Evolutionary conservation across 64 coral and sea anemone genomes (phyloP), one percentile per base, ranked within the genome.

Genomic region (Montipora efflorescens): DNA sequence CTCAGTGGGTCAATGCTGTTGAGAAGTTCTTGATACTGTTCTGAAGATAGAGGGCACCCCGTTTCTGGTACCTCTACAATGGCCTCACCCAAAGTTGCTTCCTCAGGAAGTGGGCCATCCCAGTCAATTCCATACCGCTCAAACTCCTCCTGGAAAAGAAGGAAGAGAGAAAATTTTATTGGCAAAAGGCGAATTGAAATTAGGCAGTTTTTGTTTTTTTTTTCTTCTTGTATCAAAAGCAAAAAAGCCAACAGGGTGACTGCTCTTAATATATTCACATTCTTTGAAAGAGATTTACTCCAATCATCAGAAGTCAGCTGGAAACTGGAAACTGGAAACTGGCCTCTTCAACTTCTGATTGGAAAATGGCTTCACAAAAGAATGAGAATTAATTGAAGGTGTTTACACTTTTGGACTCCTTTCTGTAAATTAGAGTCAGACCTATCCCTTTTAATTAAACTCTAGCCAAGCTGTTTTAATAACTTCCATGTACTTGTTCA

Each of bases 1-100:
- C 83, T 87, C 19, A 87, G 66, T 64, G 83, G 83, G 45, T 87
- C 83, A 72, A 87, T 62, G 21, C 20, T 68, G 61, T 20, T 23
- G 10, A 66, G 18, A 67, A 73, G 61, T 19, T 87, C 83, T 45
- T 87, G 83, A 67, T 71, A 66, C 57, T 87, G 67, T 23, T 66
- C 20, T 23, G 83, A 3, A 36, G 83, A 62, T 87, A 87, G 9
- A n/a, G 81, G 81, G 67, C 81, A 84, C 43, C 50, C 43, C 59
- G 81, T 84, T 84, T 84, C 50, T 57, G 81, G 53, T 44, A 84
- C 81, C 48, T 84, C 50, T 7, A 84, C 53, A 46, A 57, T 57
- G 25, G 67, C 48, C 43, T 67, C 81, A 84, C 59, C 50, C 16
- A 46, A 59, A 10, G 18, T 46, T 66, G 81, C 81, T 11, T 59